These are phyloP conservation scores for Macropodus opercularis DNA, from an alignment of 2,797 vertebrate species.

Conservation along the genomic window DNA sequence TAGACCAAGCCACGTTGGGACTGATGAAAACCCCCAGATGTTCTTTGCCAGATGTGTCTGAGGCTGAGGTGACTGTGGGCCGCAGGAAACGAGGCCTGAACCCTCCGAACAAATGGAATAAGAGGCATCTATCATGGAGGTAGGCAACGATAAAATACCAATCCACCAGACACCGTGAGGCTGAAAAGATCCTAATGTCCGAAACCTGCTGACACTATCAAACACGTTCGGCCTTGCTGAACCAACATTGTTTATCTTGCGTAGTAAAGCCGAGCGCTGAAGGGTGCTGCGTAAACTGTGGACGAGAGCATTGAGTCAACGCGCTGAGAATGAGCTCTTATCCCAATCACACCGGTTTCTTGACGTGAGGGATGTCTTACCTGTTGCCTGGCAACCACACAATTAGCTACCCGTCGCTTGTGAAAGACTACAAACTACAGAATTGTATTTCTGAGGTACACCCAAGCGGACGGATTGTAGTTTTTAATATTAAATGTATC, in stretches of 20 bases:
- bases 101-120: conserved; percentile 89
- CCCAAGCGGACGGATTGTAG: too few relatives aligned
- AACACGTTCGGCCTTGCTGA: neutral
- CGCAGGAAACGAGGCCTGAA: conserved; percentile 81
- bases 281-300: conserved; percentile 2
- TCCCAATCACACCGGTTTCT: neutral
- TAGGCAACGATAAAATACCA: conserved; percentile 52
- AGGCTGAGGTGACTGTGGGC: conserved; percentile 54
- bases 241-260: neutral
- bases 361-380: neutral
- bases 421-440: neutral
- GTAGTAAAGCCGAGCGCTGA: neutral
- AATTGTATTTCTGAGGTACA: neutral
- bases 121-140: conserved; percentile 97
- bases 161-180: too few relatives aligned
- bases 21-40: conserved; percentile 97
- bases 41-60: conserved; percentile 89
- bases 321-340: neutral
- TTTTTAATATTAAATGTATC: too few relatives aligned
- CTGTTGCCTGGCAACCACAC: conserved; percentile 28
- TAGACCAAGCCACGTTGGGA: conserved; percentile 89
- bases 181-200: neutral
- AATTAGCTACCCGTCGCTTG: neutral
- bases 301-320: conserved; percentile 1
- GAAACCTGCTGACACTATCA: neutral